These are phyloP conservation scores for Drosophila atripex DNA, from an alignment of 2,888 invertebrate species.

Conservation along the genomic window DNA sequence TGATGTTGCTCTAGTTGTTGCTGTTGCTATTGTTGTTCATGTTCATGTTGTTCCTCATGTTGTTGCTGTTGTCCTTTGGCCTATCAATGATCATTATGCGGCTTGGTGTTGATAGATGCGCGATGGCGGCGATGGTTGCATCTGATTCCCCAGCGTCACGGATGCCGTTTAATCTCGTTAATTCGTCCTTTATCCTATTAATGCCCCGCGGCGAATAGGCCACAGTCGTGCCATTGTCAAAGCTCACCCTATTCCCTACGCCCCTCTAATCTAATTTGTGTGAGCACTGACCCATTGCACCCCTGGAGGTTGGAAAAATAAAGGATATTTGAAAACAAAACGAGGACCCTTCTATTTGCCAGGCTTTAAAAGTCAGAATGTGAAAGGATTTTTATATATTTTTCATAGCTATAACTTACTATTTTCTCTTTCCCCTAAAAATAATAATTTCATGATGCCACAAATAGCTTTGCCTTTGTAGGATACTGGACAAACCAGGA, in stretches of 20 bases:
- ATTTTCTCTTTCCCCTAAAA: not conserved
- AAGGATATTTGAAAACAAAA: not conserved
- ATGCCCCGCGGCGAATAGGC: conserved; percentile 45
- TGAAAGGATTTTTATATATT: too few species aligned
- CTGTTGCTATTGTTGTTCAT: not conserved
- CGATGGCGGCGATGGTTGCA: conserved; percentile 27
- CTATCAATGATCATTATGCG: conserved; percentile 50
- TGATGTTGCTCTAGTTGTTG: conserved; percentile 8
- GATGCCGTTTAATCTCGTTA: conserved; percentile 71
- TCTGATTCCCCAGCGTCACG: not conserved
- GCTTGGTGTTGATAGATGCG: conserved; percentile 47
- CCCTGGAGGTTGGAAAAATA: conserved; percentile 2
- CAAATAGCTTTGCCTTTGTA: not conserved
- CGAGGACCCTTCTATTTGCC: not conserved
- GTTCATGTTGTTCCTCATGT: conserved; percentile 14
- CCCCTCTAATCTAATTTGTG: conserved; percentile 73
- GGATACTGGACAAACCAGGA: not conserved
- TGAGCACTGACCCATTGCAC: conserved; percentile 43
- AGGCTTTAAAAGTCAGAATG: not conserved
- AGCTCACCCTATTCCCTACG: conserved; percentile 20
- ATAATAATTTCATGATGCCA: not conserved
- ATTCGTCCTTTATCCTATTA: conserved; percentile 73
- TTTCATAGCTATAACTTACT: too few species aligned
- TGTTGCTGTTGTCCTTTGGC: conserved; percentile 10
- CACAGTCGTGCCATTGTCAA: conserved; percentile 25